Evolutionary conservation across 2,888 invertebrate species (phyloP), one percentile per base, ranked within the genome.

Genomic region (Anaspis maculata): DNA sequence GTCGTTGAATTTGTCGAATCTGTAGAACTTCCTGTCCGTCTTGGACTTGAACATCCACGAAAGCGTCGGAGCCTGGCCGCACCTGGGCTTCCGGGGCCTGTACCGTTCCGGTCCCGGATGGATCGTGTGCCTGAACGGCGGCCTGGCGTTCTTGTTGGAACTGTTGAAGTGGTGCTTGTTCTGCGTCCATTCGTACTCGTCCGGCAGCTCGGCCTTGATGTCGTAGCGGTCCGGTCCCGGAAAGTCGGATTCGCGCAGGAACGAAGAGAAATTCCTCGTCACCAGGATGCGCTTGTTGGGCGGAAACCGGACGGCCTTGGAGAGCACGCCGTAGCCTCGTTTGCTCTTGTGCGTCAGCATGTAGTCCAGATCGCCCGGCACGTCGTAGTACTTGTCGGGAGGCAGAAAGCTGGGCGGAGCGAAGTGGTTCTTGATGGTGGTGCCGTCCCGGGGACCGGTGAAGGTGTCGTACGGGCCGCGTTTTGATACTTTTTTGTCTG

Each of bases 391-490:
- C 25, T 50, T 54, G n/a, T 61, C 56, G 0, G 59, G 59, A 1
- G 48, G 37, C 30, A 42, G 43, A 3, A 36, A 41, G 3, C 25
- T 24, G 1, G 54, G 34, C 2, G 59, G 64, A 9, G 60, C 64
- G 35, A 72, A 73, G 52, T 73, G 67, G 46, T 73, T 74, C 49
- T 71, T 73, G 9, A 74, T 70, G 0, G 72, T 67, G 3, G 57
- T 62, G 1, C 45, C 61, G 42, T 73, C 71, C 27, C 75, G 59
- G 15, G 61, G 62, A 0, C 74, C 75, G 0, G 74, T 71, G 38
- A 66, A 66, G 6, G 54, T 39, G 34, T 64, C 61, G 34, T 65
- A 66, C 1, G 64, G 66, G 0, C 64, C 64, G 31, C 57, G 51
- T 33, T 45, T 37, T 0, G 63, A 62, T 3, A 59, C 56, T 3